Evolutionary conservation across 2,888 invertebrate species (phyloP), one percentile per base, ranked within the genome.

Genomic region (Athalia circularis): DNA sequence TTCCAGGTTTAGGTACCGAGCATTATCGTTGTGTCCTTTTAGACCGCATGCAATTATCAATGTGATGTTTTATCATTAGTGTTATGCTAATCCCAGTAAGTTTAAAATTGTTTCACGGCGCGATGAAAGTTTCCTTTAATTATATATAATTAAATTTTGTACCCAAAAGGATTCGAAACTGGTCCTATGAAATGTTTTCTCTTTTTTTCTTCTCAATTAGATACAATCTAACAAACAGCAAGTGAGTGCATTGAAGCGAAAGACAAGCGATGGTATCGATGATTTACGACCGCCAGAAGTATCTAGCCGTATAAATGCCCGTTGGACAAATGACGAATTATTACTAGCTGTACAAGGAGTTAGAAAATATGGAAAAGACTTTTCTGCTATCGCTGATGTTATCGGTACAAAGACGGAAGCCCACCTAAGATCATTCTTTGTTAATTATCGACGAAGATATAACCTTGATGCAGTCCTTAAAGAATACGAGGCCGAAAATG

Each of bases 161-260:
- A 29, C 1, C 29, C 29, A 1, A 29, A 29, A 29, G 29, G 29
- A 29, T 29, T 29, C 29, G 29, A n/a, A 64, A 54, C 54, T 54
- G n/a, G 77, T 65, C 29, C 29, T 29, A 29, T 29, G 29, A 29
- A 29, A 29, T 2, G 29, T 65, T 43, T 76, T 77, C 11, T n/a
- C n/a, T 45, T 45, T 67, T 82, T 82, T 82, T 85, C 83, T 82
- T 80, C 88, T 88, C 87, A 91, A 90, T 65, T 91, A 98, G 98
- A 97, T 99, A 78, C 99, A 99, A 91, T 95, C 95, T 84, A 98
- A 98, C 91, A 98, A 98, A 88, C 98, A 98, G 90, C 94, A 95
- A 87, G 93, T 98, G 82, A 97, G 97, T 87, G 94, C 96, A 65
- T 92, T 97, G 88, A 97, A 97, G 90, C 94, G 96, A 79, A 96